Base-by-base conservation (phyloP, 2,888 invertebrate species). In the Cryptus viduatorius region DNA sequence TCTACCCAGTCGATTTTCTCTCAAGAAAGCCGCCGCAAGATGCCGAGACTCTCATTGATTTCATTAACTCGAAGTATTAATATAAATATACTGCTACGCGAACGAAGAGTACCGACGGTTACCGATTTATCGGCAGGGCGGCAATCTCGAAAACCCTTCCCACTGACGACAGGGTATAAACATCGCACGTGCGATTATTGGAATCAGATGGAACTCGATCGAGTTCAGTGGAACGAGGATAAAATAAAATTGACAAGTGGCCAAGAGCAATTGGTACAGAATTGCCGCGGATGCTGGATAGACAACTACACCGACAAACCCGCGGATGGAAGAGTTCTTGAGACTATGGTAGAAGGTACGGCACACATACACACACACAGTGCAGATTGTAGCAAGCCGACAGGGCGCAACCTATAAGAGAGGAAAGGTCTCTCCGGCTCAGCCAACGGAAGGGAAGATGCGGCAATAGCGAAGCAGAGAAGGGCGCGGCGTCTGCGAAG, bases 401-500 rank as follows among this genome's bases (percentile, higher is more conserved):
- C 53, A 29, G 61, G 48, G 48, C 7, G 48, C 1, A 46, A 46
- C 24, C 65, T 50, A 68, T 59, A 37, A 24, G 59, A 53, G 78
- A 19, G 61, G 24, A 16, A 37, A 71, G 31, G 48, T n/a, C 29
- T 42, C 46, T 48, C n/a, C 4, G 12, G 64, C 19, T 24, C 44
- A 16, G 48, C 48, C 37, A 76, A 71, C 53, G 68, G 64, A 67
- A 67, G 37, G 56, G 64, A 46, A 65, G 77, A 72, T 16, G 53
- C n/a, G 67, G 61, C 72, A 85, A 72, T 37, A 79, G 73, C 76
- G 79, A 37, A 37, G 44, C 65, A 67, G 59, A 77, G 79, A 88
- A 88, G 82, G 82, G 85, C 77, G 71, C 82, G 85, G 79, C 64
- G 86, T 72, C 65, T 79, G 85, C 73, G 71, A 80, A 83, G 83